phyloP scores from a whole-genome alignment of 35 echinoderm and acorn worm species.

The Chiridota heheva region DNA sequence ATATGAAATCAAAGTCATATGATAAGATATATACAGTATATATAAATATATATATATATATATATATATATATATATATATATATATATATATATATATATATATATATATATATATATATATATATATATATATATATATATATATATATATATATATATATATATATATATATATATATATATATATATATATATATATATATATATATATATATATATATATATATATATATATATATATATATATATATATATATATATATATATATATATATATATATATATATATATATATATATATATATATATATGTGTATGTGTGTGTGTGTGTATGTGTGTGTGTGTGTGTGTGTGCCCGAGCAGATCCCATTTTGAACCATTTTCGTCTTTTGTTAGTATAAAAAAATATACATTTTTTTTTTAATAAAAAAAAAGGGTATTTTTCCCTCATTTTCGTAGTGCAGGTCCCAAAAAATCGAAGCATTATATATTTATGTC shows the following conservation, averaged over 20 bases:
- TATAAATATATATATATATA: too few species aligned
- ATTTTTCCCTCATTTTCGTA: too few species aligned
- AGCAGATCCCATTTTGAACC: neutral
- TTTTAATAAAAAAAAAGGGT: too few species aligned
- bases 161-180: neutral
- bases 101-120: neutral
- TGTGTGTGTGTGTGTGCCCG: neutral
- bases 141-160: neutral
- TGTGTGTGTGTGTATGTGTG: conserved; percentile 5
- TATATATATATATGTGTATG: neutral
- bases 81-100: neutral
- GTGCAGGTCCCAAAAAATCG: too few species aligned
- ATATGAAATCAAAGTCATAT: too few species aligned
- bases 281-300: neutral
- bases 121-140: neutral
- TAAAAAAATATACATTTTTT: neutral
- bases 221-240: conserved; percentile 3
- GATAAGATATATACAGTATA: too few species aligned
- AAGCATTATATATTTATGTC: too few species aligned
- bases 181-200: neutral
- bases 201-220: neutral
- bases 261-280: neutral
- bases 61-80: too few species aligned
- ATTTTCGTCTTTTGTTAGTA: neutral
- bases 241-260: neutral